Conservation (phyloP, 2,888 invertebrate genomes). For the Apoda limacodes region DNA sequence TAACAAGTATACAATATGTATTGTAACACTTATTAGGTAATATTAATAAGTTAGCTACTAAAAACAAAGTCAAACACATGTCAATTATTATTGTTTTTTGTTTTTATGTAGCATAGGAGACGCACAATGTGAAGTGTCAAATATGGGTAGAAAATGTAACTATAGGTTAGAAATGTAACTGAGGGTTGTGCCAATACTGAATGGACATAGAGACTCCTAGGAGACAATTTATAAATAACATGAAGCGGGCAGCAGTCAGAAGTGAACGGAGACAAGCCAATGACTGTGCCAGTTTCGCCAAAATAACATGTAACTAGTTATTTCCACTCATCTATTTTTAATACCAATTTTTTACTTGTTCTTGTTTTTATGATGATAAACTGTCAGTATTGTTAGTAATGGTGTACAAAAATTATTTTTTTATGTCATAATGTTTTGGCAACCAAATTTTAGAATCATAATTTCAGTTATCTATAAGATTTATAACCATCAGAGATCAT, state of each 20-base stretch:
- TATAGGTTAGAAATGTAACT: too few relatives aligned
- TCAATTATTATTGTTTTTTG: not conserved
- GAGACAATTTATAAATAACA: slow-evolving; percentile 57
- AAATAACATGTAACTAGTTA: slow-evolving; percentile 31
- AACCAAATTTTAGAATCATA: too few relatives aligned
- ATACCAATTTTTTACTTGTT: slow-evolving; percentile 5
- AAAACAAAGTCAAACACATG: too few relatives aligned
- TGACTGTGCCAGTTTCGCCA: slow-evolving; percentile 35
- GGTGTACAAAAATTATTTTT: too few relatives aligned
- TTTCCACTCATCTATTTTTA: slow-evolving; percentile 45
- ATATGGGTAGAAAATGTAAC: too few relatives aligned
- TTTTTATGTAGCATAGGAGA: slow-evolving; percentile 10
- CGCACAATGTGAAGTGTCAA: slow-evolving; percentile 23
- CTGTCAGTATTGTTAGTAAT: too few relatives aligned
- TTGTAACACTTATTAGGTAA: too few relatives aligned
- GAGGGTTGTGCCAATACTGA: not conserved
- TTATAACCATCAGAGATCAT: too few relatives aligned
- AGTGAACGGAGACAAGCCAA: slow-evolving; percentile 31
- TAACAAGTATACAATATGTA: too few relatives aligned
- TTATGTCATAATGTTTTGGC: too few relatives aligned
- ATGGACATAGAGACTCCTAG: slow-evolving; percentile 23
- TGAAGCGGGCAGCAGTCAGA: slow-evolving; percentile 26
- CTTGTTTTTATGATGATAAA: not conserved
- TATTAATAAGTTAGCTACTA: too few relatives aligned
- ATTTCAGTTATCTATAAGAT: too few relatives aligned